Percentiles rank a stretch among this genome's conserved stretches.
Evolutionary conservation across 2,113 vertebrate species (phyloP).

Genomic region (Cinclus mexicanus): DNA sequence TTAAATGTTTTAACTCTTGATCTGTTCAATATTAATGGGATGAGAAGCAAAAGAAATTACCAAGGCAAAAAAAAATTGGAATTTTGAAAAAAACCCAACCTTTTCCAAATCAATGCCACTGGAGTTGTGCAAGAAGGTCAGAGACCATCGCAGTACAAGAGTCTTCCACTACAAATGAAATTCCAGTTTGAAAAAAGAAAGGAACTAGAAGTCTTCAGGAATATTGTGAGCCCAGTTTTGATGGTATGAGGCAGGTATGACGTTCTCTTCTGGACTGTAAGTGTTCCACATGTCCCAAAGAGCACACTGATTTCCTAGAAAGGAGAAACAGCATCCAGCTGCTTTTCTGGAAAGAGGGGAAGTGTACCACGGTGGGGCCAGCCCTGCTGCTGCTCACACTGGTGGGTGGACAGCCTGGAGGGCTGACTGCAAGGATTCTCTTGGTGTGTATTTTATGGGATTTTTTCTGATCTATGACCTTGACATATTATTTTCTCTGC

Average conservation of each 20-base stretch:
- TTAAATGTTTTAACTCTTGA: constrained; percentile 30
- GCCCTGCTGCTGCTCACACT: neutral
- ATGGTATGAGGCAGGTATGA: neutral
- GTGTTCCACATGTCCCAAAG: neutral
- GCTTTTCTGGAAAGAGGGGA: neutral
- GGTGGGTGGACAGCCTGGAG: neutral
- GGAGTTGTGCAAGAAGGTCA: neutral
- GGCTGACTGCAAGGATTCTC: neutral
- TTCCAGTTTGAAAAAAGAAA: neutral
- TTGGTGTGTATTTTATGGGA: fast-evolving
- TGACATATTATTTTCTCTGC: neutral
- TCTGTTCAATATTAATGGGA: neutral
- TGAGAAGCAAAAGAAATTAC: neutral
- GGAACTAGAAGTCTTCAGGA: neutral
- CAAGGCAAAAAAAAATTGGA: neutral
- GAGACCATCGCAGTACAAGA: neutral
- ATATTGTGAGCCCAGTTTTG: neutral
- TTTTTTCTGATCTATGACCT: neutral
- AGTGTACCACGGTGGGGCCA: neutral
- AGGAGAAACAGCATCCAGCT: neutral
- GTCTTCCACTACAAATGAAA: neutral
- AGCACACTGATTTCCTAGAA: constrained; percentile 10
- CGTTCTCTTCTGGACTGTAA: neutral
- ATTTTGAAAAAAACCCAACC: neutral
- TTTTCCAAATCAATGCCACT: neutral